Base-by-base conservation (phyloP, 2,888 invertebrate genomes). In the Julus scanicus region DNA sequence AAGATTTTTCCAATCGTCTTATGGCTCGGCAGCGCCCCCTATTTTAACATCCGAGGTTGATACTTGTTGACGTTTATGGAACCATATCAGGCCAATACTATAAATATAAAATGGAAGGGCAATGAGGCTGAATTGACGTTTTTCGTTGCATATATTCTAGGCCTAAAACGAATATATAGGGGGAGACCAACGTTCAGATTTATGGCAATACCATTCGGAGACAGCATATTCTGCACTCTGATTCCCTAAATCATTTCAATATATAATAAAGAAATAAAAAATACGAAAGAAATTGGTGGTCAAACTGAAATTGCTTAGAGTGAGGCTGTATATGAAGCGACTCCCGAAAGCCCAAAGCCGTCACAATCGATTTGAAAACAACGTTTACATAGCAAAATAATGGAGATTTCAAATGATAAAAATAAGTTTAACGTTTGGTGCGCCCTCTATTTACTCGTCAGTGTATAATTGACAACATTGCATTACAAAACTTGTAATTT, bases 1-100 rank as follows among this genome's bases (percentile, higher is more conserved):
- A 71, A 71, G 29, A 71, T 29, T 71, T 71, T 11, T 9, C 57
- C 15, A 17, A 71, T 29, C 71, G 71, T 29, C 71, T 71, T 1
- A 29, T 5, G 71, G 71, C 17, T 71, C 29, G 71, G 20, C 2
- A 71, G 71, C 71, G 71, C 71, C 71, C 71, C 71, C 71, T 71
- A 71, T 29, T 71, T 71, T 71, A 71, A 71, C 71, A 71, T 71
- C 29, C 71, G 71, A 71, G 6, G 71, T 71, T 71, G 71, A 71
- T 71, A 71, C 71, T 71, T 71, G 71, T 71, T 71, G 71, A 71
- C 71, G 71, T 71, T 71, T 71, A 71, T 71, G 71, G 71, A 71
- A 71, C 71, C 71, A 71, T 71, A 71, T 71, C 71, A 29, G 71
- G 71, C 71, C 71, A 71, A 71, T 71, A 71, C 71, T 71, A 71